Conservation (phyloP, 1,140 invertebrate species). For the Drosophila watanabei region DNA sequence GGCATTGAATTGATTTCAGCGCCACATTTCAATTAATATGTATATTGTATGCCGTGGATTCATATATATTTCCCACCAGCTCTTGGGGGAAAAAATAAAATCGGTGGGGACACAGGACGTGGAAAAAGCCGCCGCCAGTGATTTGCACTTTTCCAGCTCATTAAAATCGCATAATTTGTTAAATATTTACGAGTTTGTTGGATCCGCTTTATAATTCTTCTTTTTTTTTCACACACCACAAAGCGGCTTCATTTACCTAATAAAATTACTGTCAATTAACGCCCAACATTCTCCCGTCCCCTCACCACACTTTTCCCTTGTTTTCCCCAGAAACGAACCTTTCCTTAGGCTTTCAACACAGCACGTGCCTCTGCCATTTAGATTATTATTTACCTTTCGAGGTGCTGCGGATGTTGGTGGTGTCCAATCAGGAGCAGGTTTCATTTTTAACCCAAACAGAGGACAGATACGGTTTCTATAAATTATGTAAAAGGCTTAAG, state of each 20-base stretch:
- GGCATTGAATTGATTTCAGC: slow-evolving; percentile 35
- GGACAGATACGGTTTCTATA: slow-evolving; percentile 46
- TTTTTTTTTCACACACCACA: neutral
- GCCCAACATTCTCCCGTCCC: slow-evolving; percentile 19
- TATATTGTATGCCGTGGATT: slow-evolving; percentile 13
- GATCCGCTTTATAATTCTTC: slow-evolving; percentile 20
- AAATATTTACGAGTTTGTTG: slow-evolving; percentile 76
- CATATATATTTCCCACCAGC: slow-evolving; percentile 32
- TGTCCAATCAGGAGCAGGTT: neutral
- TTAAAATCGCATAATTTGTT: slow-evolving; percentile 82
- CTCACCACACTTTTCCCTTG: neutral
- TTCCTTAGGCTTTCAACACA: slow-evolving; percentile 7
- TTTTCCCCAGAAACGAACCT: slow-evolving; percentile 7
- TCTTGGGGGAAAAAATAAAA: neutral
- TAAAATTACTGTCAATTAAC: slow-evolving; percentile 83
- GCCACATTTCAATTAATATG: slow-evolving; percentile 43
- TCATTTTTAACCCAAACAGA: neutral
- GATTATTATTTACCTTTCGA: slow-evolving; percentile 78
- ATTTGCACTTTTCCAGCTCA: slow-evolving; percentile 84
- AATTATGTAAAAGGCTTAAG: slow-evolving; percentile 80
- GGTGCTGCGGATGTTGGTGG: slow-evolving; percentile 7
- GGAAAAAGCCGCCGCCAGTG: slow-evolving; percentile 54
- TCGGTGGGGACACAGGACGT: slow-evolving; percentile 6
- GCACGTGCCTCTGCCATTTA: slow-evolving; percentile 57
- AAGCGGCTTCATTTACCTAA: slow-evolving; percentile 73